Evolutionary conservation across 2,888 invertebrate genomes (phyloP), one percentile per base, ranked within the genome.

Genomic region (Boloria euphrosyne): DNA sequence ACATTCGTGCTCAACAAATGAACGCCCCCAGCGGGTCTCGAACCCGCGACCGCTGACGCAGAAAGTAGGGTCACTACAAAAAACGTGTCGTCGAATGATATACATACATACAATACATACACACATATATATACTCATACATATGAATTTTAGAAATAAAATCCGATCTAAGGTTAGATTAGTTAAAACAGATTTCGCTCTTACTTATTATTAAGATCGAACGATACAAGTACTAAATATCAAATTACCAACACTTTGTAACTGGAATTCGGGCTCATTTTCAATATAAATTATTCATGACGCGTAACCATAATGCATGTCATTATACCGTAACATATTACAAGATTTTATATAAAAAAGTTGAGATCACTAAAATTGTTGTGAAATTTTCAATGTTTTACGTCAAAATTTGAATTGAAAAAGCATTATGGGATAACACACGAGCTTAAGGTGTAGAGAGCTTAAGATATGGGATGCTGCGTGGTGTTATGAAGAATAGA

Each of bases 241-340:
- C 55, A 53, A 60, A 70, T 67, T 67, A 65, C 59, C 18, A 38
- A 50, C 62, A 61, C 44, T 53, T 38, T 38, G 27, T 52, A 59
- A 46, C 46, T 55, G 64, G 54, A 68, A 64, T 66, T 66, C 31
- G 61, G 61, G 67, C 58, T 50, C 61, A 65, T 52, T 62, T 43
- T 13, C 51, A 27, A 50, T 53, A 78, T 82, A 78, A 80, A 81
- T 82, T 77, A 82, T 82, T 82, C 82, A 82, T 78, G 62, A 59
- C 60, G 72, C 74, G 78, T 74, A 74, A 69, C 72, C 77, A 72
- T 75, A 82, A 82, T 81, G 82, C 75, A 75, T 77, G 74, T 78
- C 79, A 83, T 82, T 83, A 81, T 75, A 77, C 65, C 66, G 74
- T 74, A 58, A 62, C 68, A 55, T 38, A 31, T 63, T 63, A 51